Evolutionary conservation across 2,797 vertebrate genomes (phyloP).

Genomic region (Petrocephalus sullivani): DNA sequence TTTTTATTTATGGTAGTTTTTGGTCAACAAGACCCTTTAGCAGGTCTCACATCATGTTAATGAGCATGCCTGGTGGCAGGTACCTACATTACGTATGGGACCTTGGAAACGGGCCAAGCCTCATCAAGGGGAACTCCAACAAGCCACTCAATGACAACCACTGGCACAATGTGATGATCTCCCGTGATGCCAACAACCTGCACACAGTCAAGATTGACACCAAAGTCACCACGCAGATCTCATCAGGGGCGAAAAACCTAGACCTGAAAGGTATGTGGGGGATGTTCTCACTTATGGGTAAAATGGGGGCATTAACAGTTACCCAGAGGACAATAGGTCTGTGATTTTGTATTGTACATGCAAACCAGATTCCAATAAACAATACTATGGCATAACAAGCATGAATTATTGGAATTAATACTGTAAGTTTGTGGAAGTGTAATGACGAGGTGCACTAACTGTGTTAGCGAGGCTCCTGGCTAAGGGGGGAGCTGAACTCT

Average conservation of each 20-base stretch:
- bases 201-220: constrained; percentile 96
- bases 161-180: constrained; percentile 97
- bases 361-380: not conserved
- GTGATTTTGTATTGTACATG: not conserved
- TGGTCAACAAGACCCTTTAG: not conserved
- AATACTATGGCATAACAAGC: not conserved
- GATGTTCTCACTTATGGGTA: not conserved
- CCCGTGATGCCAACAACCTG: constrained; percentile 89
- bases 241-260: constrained; percentile 87
- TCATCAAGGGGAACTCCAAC: constrained; percentile 96
- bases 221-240: constrained; percentile 90
- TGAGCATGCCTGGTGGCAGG: constrained; percentile 47
- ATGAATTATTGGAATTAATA: not conserved
- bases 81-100: constrained; percentile 95
- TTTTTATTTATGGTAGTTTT: not conserved
- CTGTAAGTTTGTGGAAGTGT: not conserved
- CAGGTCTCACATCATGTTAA: not conserved
- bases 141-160: constrained; percentile 97
- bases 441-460: not conserved
- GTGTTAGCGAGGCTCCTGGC: not conserved
- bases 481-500: not conserved
- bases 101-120: constrained; percentile 89
- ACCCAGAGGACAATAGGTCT: not conserved
- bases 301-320: not conserved
- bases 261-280: constrained; percentile 84